phyloP scores from a whole-genome alignment of 2,113 vertebrate species.

The Typhlomys cinereus region DNA sequence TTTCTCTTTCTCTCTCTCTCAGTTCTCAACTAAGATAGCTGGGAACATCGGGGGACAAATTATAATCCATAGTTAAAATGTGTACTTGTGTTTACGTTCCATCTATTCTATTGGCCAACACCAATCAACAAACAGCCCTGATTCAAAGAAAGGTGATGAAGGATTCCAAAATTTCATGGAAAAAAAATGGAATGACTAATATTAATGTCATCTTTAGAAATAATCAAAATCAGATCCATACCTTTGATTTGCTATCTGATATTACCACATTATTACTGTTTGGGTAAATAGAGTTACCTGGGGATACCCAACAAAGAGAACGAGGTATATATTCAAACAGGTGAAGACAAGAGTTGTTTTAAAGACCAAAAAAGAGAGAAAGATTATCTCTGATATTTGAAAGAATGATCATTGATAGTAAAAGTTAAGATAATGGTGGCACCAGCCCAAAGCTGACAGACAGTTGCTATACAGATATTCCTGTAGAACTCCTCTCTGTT shows the following conservation, averaged over 20 bases:
- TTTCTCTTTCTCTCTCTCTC: no score
- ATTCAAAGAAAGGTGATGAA: neutral
- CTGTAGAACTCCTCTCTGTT: neutral
- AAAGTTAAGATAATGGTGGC: neutral
- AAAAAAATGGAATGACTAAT: neutral
- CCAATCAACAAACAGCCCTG: neutral
- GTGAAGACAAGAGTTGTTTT: neutral
- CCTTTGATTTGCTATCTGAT: neutral
- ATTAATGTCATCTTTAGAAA: neutral
- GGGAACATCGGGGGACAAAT: neutral
- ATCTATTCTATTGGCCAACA: neutral
- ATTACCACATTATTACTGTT: neutral
- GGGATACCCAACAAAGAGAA: neutral
- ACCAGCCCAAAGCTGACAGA: neutral
- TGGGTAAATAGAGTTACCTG: no score
- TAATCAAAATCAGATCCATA: neutral
- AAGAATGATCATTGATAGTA: neutral
- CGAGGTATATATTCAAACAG: neutral
- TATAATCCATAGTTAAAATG: neutral
- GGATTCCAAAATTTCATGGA: neutral
- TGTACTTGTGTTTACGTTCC: neutral
- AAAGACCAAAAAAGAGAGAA: neutral
- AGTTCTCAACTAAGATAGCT: neutral
- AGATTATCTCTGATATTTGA: neutral
- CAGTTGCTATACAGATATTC: neutral